Percentiles rank a stretch among this genome's conserved stretches.
These are phyloP conservation scores for Chromoteleia sp. DNA, from an alignment of 2,888 invertebrate species.

Conservation along the genomic window DNA sequence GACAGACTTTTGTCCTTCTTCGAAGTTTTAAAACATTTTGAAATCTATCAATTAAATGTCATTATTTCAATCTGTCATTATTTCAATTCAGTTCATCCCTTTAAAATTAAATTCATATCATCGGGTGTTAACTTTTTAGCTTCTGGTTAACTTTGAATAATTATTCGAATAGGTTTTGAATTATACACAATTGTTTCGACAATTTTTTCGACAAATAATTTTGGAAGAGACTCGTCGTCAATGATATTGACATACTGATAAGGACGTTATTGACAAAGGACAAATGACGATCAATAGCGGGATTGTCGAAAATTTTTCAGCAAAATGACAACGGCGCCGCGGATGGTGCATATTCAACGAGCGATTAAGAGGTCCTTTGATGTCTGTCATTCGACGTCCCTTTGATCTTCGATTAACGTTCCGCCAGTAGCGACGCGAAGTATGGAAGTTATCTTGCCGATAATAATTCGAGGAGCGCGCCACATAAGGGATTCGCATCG, in stretches of 20 bases:
- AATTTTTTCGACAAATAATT: background rate
- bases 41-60: too few species aligned
- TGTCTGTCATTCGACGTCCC: constrained; percentile 57
- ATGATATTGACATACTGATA: constrained; percentile 8
- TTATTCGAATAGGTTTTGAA: too few species aligned
- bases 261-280: constrained; percentile 32
- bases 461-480: constrained; percentile 74
- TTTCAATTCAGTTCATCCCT: too few species aligned
- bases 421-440: constrained; percentile 52
- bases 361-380: constrained; percentile 69
- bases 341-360: constrained; percentile 43
- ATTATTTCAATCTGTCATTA: too few species aligned
- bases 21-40: too few species aligned
- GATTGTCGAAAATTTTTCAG: constrained; percentile 33
- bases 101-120: too few species aligned
- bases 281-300: constrained; percentile 10
- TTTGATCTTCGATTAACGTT: constrained; percentile 70
- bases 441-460: constrained; percentile 73
- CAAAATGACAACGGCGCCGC: constrained; percentile 15
- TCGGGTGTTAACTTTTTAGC: too few species aligned
- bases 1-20: too few species aligned
- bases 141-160: too few species aligned
- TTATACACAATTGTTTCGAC: too few species aligned
- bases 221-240: background rate
- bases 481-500: constrained; percentile 72